Conservation (phyloP, 2,797 vertebrate species). For the Salarias fasciatus region DNA sequence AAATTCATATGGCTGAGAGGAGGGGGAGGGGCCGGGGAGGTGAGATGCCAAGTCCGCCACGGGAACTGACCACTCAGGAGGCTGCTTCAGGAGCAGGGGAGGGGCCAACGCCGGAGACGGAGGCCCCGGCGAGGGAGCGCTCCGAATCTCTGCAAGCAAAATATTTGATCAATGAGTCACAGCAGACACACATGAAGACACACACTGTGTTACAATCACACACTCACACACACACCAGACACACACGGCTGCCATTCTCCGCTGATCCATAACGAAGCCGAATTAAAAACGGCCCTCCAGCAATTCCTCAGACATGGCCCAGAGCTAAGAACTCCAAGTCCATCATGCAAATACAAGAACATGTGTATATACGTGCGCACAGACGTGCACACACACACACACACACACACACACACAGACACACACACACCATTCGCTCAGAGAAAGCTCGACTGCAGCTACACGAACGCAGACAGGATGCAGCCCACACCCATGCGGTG, state of each 20-base stretch:
- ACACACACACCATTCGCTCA: not conserved
- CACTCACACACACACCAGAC: slow-evolving; percentile 15
- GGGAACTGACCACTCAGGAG: slow-evolving; percentile 64
- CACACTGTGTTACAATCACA: slow-evolving; percentile 6
- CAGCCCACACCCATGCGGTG: slow-evolving; percentile 78
- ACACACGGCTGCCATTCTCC: slow-evolving; percentile 34
- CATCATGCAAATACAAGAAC: slow-evolving; percentile 37
- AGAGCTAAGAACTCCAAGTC: slow-evolving; percentile 35
- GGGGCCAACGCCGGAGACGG: slow-evolving; percentile 54
- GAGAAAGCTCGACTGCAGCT: slow-evolving; percentile 36
- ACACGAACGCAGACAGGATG: slow-evolving; percentile 74
- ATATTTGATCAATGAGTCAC: slow-evolving; percentile 87
- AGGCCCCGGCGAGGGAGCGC: slow-evolving; percentile 73
- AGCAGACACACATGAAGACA: slow-evolving; percentile 55
- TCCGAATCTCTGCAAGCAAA: slow-evolving; percentile 78
- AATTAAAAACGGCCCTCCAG: slow-evolving; percentile 53
- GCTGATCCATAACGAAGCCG: slow-evolving; percentile 48
- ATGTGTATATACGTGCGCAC: not conserved
- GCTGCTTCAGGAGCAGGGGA: slow-evolving; percentile 49
- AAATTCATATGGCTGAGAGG: slow-evolving; percentile 60
- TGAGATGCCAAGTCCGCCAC: slow-evolving; percentile 59
- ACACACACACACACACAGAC: not conserved
- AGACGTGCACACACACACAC: not conserved
- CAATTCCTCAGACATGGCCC: slow-evolving; percentile 39
- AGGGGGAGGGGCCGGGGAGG: slow-evolving; percentile 49